Evolutionary conservation across 2,797 vertebrate species (phyloP).

Genomic region (Channallabes apus): DNA sequence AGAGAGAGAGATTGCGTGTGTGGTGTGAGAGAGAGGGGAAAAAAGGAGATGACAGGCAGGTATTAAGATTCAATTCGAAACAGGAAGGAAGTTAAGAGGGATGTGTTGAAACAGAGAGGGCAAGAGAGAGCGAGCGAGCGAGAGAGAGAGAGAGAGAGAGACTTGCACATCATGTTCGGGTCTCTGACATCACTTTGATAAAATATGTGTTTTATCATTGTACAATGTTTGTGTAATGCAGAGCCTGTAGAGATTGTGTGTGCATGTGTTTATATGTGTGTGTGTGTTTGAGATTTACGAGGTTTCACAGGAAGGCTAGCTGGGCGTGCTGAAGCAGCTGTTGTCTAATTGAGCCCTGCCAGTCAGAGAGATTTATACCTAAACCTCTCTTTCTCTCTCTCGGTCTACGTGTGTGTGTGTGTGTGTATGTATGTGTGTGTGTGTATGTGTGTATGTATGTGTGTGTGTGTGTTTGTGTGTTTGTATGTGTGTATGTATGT

Average conservation of each 20-base stretch:
- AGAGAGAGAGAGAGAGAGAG: conserved; percentile 60
- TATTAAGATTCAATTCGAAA: conserved; percentile 60
- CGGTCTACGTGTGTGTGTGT: neutral
- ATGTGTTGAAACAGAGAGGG: conserved; percentile 48
- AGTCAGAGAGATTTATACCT: conserved; percentile 55
- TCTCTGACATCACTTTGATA: conserved; percentile 13
- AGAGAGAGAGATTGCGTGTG: conserved; percentile 55
- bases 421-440: neutral
- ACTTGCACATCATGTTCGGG: conserved; percentile 62
- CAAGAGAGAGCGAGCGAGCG: conserved; percentile 58
- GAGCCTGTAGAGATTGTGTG: conserved; percentile 44
- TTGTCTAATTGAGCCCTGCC: conserved; percentile 58
- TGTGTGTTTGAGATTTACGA: conserved; percentile 51
- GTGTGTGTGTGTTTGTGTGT: too few species aligned
- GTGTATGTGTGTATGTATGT: too few species aligned
- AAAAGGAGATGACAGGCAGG: conserved; percentile 58
- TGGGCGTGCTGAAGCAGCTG: conserved; percentile 57
- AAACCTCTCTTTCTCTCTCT: conserved; percentile 17
- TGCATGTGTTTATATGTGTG: conserved; percentile 56
- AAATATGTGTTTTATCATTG: neutral
- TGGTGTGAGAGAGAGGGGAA: conserved; percentile 49
- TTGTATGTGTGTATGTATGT: too few species aligned
- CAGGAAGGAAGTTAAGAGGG: conserved; percentile 72
- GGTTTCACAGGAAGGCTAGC: conserved; percentile 46
- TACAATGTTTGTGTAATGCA: conserved; percentile 14